Base-by-base conservation (phyloP, 2,888 invertebrate genomes). In the Spicauda simplicius region DNA sequence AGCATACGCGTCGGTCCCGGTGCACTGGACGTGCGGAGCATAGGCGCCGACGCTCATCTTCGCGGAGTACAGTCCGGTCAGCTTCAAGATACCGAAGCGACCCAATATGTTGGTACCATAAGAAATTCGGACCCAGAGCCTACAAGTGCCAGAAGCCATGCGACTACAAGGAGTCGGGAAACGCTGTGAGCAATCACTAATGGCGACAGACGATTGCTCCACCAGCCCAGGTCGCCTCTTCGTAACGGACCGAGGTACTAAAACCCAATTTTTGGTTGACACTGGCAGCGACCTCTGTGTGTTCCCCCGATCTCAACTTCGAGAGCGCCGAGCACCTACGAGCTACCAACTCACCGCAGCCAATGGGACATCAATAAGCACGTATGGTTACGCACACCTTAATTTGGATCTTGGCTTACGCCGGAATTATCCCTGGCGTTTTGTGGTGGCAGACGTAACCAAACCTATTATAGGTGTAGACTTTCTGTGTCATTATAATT, bases 381-480 rank as follows among this genome's bases (percentile, higher is more conserved):
- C 77, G 0, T 78, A 72, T 41, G 78, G 78, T 4, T 73, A 64
- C 30, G 11, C 66, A 0, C 53, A 77, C 3, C 60, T 76, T 0
- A 69, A 64, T 14, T 37, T 77, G 25, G 63, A 78, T 54, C 30
- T 79, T 53, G 77, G 76, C 0, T 62, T 78, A 12, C 71, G 77
- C 1, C 70, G 78, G 0, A 52, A 68, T 16, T 80, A 72, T 60
- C 25, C 59, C 0, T 77, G 77, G 78, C 64, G 66, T 2, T 79
- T 78, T 66, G 60, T 75, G 2, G 73, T 79, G 0, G 76, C 77
- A 3, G 74, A 79, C 37, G 77, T 78, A 0, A 74, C 76, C 0
- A 75, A 73, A 52, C 62, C 79, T 0, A 80, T 79, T 7, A 78
- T 79, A 3, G 77, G 78, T 0, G 75, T 74, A 2, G 78, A 78